Evolutionary conservation across 2,113 vertebrate species (phyloP), one percentile per base, ranked within the genome.

Genomic region (Prunella fulvescens): DNA sequence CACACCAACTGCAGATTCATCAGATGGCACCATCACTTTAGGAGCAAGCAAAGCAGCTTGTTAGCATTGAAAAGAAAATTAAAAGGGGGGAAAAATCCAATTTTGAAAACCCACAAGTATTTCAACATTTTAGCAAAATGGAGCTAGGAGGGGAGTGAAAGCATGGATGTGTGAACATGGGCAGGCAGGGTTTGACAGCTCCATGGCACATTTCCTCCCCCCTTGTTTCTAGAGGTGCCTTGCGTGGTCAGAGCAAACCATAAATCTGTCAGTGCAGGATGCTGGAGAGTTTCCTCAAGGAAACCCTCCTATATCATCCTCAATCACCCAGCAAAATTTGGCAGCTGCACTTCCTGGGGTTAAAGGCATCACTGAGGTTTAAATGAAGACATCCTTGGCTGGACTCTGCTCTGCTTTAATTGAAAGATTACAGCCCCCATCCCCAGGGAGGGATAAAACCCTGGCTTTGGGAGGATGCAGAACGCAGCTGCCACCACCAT

Each of bases 301-400:
- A 95, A 91, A 79, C 19, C n/a, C 73, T 71, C 64, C 82, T 47
- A 12, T 72, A 83, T 77, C 67, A 69, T 69, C 79, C 62, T 61
- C 77, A 61, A 19, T 87, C 73, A 51, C 18, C 57, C 86, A 48
- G 56, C 65, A 91, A 33, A 45, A 45, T 16, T 33, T 84, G 81
- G 77, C 77, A 89, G 69, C 69, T 82, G 22, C 39, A 7, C 58
- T 58, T 82, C 39, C 47, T 18, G 3, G 60, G 64, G 53, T 77
- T 28, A 64, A 81, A 78, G 61, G 53, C 65, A 87, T 37, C 10
- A 0, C 65, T 53, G 48, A 71, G 77, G 51, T 88, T 96, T 70
- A 44, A 83, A 81, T 44, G 40, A 96, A 96, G 84, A 60, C 61
- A 87, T 76, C 62, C 31, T 87, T 89, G 73, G 80, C 83, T 79